These are phyloP conservation scores for Moxostoma hubbsi DNA, from an alignment of 2,797 vertebrate species.

Conservation along the genomic window DNA sequence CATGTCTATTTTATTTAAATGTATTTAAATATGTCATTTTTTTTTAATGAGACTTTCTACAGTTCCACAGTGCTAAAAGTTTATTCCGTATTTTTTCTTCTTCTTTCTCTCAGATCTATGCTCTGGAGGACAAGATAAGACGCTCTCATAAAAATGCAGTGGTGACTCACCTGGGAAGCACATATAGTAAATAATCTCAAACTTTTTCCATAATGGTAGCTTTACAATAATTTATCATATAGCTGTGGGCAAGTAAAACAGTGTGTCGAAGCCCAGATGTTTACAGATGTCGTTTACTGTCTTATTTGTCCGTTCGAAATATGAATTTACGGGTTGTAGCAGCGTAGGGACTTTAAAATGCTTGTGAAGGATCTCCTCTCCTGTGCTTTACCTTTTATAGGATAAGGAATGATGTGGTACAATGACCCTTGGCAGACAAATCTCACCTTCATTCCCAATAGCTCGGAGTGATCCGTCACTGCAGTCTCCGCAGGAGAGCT, in stretches of 20 bases:
- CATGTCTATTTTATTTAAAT: no score
- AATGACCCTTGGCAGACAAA: slow-evolving; percentile 26
- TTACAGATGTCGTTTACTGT: slow-evolving; percentile 25
- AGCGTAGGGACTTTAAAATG: background rate
- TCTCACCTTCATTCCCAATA: slow-evolving; percentile 1
- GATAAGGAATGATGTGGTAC: slow-evolving; percentile 36
- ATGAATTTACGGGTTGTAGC: background rate
- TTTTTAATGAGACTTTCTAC: no score
- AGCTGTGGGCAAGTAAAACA: background rate
- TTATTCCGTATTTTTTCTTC: slow-evolving; percentile 24
- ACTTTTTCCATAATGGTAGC: background rate
- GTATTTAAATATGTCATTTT: no score
- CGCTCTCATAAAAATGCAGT: slow-evolving; percentile 84
- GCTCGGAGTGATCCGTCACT: slow-evolving; percentile 8
- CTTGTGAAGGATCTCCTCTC: slow-evolving; percentile 20
- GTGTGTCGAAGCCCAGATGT: background rate
- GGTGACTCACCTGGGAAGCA: slow-evolving; percentile 81
- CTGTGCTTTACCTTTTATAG: slow-evolving; percentile 6
- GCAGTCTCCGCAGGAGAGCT: background rate
- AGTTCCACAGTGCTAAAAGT: background rate
- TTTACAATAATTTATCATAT: background rate
- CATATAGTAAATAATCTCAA: slow-evolving; percentile 76
- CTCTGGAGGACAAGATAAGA: slow-evolving; percentile 89
- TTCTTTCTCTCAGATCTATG: slow-evolving; percentile 82
- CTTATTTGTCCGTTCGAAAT: slow-evolving; percentile 15